These are phyloP conservation scores for Gavia stellata DNA, from an alignment of 2,113 vertebrate species.

Conservation along the genomic window DNA sequence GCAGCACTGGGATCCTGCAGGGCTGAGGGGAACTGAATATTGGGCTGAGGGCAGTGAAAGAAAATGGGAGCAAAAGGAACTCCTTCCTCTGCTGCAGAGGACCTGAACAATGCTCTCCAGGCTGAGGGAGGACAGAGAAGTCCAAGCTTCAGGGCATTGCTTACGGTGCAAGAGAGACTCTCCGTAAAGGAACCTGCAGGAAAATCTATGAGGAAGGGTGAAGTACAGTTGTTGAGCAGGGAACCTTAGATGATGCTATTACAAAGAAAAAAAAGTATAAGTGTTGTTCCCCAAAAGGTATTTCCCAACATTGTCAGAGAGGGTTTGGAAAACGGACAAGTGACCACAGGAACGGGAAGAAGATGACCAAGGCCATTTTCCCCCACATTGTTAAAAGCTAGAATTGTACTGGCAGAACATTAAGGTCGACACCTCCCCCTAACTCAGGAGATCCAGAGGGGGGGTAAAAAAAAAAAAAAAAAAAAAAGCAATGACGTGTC, in stretches of 20 bases:
- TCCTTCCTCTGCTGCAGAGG: background rate
- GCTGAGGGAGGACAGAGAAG: background rate
- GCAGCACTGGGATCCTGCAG: background rate
- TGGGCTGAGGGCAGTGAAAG: background rate
- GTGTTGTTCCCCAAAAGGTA: background rate
- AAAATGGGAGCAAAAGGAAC: background rate
- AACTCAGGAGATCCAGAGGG: background rate
- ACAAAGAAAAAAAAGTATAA: background rate
- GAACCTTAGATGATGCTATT: background rate
- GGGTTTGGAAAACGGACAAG: background rate
- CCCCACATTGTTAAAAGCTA: background rate
- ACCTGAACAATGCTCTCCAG: background rate
- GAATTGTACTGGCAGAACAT: background rate
- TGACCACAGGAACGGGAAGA: background rate
- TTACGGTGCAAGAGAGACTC: background rate
- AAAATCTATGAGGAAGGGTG: background rate
- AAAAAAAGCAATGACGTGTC: rapidly evolving
- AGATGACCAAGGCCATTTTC: background rate
- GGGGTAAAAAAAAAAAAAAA: background rate
- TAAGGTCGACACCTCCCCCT: background rate
- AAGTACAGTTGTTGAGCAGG: background rate
- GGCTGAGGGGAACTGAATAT: background rate
- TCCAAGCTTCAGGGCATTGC: background rate
- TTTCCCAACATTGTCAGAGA: background rate
- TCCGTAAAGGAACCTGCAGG: background rate